Base-by-base conservation (phyloP, 2,888 invertebrate genomes). In the Parnassius orleans region DNA sequence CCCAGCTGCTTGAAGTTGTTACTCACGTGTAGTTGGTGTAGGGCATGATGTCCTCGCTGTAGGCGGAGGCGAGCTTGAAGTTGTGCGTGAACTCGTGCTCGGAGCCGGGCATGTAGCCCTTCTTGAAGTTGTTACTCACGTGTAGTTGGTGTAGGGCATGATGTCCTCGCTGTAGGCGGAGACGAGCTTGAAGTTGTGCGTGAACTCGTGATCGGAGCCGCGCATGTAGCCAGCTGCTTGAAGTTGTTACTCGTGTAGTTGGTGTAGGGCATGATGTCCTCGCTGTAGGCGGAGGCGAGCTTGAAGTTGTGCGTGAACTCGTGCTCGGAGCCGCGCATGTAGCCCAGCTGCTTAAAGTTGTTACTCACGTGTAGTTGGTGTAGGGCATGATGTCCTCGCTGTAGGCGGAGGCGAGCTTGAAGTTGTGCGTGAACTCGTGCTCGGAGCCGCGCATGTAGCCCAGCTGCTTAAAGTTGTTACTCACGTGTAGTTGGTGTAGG, bases 71-170 rank as follows among this genome's bases (percentile, higher is more conserved):
- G 72, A 99, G 94, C 80, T 97, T 96, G 91, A 99, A 98, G 91
- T 97, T 96, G 95, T 99, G 99, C 83, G 96, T 96, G 91, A 98
- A 97, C 93, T 97, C 97, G 90, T 97, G 96, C 79, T 97, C 97
- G 84, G 96, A 95, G 85, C 95, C 95, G 69, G 96, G 95, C 88
- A 98, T 95, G 86, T n/a, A n/a, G n/a, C n/a, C n/a, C n/a, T n/a
- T n/a, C n/a, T n/a, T n/a, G n/a, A n/a, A n/a, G n/a, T n/a, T n/a
- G n/a, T n/a, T n/a, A 59, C 96, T 94, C 86, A 98, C 96, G 99
- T 99, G 88, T 98, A 99, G 90, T 99, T 99, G 68, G 99, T 99
- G 85, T 97, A 98, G 68, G 98, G 98, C 97, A 99, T 98, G 77
- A 98, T 96, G 80, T 97, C 96, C 82, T 97, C 96, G 84, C 96